Conservation (phyloP, 2,888 invertebrate species). For the Taenaris catops region DNA sequence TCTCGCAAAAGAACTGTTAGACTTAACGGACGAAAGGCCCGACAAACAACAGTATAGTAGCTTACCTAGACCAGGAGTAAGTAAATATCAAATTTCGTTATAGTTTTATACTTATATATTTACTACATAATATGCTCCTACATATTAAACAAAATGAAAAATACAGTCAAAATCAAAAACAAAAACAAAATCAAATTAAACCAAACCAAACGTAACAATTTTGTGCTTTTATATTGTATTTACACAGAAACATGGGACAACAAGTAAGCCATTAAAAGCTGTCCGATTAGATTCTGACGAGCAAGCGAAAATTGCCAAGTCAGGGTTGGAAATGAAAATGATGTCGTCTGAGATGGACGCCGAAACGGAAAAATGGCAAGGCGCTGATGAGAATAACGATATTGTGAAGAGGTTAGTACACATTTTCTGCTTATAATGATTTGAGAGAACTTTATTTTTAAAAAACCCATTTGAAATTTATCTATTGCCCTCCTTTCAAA, state of each 20-base stretch:
- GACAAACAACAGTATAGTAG: constrained; percentile 89
- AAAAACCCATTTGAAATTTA: no score
- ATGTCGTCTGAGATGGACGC: constrained; percentile 97
- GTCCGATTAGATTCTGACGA: constrained; percentile 95
- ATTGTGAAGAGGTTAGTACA: constrained; percentile 82
- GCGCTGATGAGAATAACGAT: constrained; percentile 87
- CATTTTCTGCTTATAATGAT: no score
- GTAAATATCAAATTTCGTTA: no score
- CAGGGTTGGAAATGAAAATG: constrained; percentile 98
- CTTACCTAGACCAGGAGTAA: constrained; percentile 95
- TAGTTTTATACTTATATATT: no score
- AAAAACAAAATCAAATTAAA: no score
- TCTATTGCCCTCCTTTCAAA: no score
- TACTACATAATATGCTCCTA: no score
- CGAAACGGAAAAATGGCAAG: constrained; percentile 98
- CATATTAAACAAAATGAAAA: no score
- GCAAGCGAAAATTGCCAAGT: constrained; percentile 97
- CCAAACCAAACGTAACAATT: no score
- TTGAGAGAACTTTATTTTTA: no score
- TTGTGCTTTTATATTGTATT: constrained; percentile 2
- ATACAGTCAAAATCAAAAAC: no score
- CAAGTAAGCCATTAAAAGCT: constrained; percentile 94
- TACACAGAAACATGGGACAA: constrained; percentile 96
- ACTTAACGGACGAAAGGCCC: constrained; percentile 83
- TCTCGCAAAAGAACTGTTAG: constrained; percentile 93